Evolutionary conservation across 64 coral and sea anemone genomes (phyloP).

Genomic region (Montipora sp.): DNA sequence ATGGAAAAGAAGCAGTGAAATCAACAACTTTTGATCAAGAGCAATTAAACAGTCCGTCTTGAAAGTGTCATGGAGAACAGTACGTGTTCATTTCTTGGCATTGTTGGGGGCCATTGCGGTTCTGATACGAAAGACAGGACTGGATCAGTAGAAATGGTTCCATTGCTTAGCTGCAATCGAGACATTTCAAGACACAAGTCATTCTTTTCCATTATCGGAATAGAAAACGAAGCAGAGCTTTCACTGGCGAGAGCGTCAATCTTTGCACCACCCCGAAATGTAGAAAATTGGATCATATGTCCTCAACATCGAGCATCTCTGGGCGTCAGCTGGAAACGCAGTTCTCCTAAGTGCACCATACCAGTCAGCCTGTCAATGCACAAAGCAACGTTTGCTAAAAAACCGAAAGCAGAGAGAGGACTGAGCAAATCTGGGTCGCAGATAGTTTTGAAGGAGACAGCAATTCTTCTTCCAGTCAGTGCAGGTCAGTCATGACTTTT

Average conservation of each 20-base stretch:
- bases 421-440: conserved; percentile 16
- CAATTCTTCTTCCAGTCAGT: conserved; percentile 20
- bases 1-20: too few relatives aligned
- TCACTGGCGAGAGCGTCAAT: conserved; percentile 20
- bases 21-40: too few relatives aligned
- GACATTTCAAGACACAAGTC: neutral
- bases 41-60: too few relatives aligned
- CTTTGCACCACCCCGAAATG: conserved; percentile 8
- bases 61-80: too few relatives aligned
- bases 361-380: conserved; percentile 20
- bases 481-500: neutral
- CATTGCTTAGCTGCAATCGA: conserved; percentile 12
- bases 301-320: conserved; percentile 34
- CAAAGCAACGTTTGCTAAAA: neutral
- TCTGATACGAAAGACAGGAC: neutral
- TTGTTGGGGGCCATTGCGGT: conserved; percentile 45
- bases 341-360: conserved; percentile 13
- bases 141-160: neutral
- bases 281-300: conserved; percentile 22
- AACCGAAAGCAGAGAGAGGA: conserved; percentile 37
- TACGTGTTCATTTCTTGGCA: conserved; percentile 15
- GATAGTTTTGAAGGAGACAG: neutral
- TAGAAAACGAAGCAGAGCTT: conserved; percentile 29
- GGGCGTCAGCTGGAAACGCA: conserved; percentile 20
- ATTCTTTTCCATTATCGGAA: neutral